phyloP scores from a whole-genome alignment of 2,797 vertebrate species.

The Lacerta bilineata region DNA sequence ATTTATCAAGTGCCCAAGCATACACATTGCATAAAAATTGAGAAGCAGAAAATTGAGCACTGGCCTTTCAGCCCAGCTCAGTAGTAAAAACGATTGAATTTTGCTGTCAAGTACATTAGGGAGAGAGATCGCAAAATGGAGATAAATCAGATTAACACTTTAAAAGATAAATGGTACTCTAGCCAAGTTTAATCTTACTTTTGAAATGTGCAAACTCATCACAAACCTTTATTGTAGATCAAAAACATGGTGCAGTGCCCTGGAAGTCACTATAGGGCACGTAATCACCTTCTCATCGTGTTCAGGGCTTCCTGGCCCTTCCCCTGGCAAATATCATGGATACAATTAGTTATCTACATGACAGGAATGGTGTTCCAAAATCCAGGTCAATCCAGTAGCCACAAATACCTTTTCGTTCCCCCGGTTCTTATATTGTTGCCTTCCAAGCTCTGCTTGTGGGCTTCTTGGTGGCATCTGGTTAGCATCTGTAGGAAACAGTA shows the following conservation, averaged over 20 bases:
- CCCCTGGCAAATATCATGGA: not conserved
- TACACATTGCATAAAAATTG: slow-evolving; percentile 58
- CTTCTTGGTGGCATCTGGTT: not conserved
- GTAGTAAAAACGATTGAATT: slow-evolving; percentile 60
- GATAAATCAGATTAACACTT: slow-evolving; percentile 59
- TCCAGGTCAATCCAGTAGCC: not conserved
- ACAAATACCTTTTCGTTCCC: slow-evolving; percentile 33
- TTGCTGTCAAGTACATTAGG: slow-evolving; percentile 53
- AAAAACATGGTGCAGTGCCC: slow-evolving; percentile 6
- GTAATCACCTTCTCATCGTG: not conserved
- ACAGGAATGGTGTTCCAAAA: slow-evolving; percentile 37
- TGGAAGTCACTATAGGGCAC: slow-evolving; percentile 17
- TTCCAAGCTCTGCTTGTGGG: not conserved
- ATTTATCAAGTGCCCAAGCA: slow-evolving; percentile 53
- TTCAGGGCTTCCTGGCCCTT: slow-evolving; percentile 17
- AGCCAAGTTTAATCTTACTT: slow-evolving; percentile 63
- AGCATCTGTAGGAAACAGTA: not conserved
- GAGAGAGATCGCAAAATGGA: slow-evolving; percentile 64
- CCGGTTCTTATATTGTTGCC: not conserved
- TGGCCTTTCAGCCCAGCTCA: slow-evolving; percentile 53
- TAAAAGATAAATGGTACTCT: slow-evolving; percentile 65
- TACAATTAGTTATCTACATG: slow-evolving; percentile 21
- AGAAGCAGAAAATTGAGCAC: slow-evolving; percentile 65
- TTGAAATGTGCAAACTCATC: slow-evolving; percentile 59
- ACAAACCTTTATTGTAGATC: slow-evolving; percentile 14